These are phyloP conservation scores for Corvus moneduloides DNA, from an alignment of 2,113 vertebrate species.

Conservation along the genomic window DNA sequence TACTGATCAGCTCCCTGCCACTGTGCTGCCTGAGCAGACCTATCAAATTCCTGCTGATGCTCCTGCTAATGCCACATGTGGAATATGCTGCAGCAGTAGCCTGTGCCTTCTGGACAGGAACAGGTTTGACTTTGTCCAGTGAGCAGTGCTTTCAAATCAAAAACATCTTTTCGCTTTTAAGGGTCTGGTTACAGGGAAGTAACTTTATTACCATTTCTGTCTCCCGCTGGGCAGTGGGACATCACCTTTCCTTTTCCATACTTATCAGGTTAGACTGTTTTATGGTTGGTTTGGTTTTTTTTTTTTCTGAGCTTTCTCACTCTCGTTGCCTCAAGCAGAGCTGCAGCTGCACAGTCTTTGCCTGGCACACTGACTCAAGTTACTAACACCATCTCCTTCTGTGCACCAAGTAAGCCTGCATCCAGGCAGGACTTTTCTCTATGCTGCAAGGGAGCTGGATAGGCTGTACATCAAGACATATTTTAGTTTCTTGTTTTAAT, in stretches of 20 bases:
- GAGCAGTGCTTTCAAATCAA: background rate
- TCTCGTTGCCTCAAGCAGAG: fast-evolving
- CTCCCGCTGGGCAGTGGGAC: background rate
- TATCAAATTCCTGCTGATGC: background rate
- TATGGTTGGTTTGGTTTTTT: background rate
- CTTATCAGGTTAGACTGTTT: background rate
- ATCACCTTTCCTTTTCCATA: background rate
- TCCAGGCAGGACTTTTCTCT: background rate
- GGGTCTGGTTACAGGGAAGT: background rate
- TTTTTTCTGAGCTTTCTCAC: background rate
- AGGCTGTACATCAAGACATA: background rate
- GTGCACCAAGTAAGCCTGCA: background rate
- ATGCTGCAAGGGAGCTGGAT: background rate
- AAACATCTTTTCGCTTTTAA: background rate
- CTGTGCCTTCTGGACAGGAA: background rate
- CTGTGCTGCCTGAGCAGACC: background rate
- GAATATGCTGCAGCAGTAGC: background rate
- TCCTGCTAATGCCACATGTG: background rate
- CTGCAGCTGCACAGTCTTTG: background rate
- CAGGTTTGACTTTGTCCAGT: background rate
- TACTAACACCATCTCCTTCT: background rate
- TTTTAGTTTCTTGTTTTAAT: background rate
- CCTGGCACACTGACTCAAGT: background rate
- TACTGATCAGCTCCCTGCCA: background rate
- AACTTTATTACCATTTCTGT: background rate